Evolutionary conservation across 2,888 invertebrate species (phyloP).

Genomic region (Agonopterix heracliana): DNA sequence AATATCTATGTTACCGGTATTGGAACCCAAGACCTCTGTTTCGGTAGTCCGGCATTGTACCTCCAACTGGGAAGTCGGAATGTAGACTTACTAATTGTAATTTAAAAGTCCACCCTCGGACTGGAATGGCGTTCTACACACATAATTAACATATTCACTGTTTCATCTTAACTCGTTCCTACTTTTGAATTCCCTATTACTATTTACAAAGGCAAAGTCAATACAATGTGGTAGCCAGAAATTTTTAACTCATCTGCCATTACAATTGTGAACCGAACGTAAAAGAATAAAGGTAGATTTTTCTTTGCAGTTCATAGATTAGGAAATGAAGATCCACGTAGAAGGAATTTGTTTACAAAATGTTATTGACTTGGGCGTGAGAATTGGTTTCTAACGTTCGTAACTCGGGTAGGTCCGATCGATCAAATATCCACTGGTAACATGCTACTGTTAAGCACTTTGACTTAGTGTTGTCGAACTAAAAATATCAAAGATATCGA

Average conservation of each 20-base stretch:
- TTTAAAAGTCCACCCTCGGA: slow-evolving; percentile 19
- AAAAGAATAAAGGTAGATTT: slow-evolving; percentile 19
- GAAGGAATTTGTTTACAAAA: slow-evolving; percentile 66
- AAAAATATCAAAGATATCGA: no score
- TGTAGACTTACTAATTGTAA: no score
- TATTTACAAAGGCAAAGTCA: slow-evolving; percentile 72
- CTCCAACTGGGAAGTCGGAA: no score
- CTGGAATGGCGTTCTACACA: slow-evolving; percentile 27
- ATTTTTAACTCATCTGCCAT: slow-evolving; percentile 32
- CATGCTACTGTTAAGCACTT: slow-evolving; percentile 60
- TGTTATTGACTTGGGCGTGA: slow-evolving; percentile 72
- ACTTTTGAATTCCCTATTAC: slow-evolving; percentile 73
- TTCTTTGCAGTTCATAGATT: slow-evolving; percentile 25
- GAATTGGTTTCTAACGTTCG: slow-evolving; percentile 68
- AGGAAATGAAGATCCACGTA: slow-evolving; percentile 55
- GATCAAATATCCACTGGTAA: slow-evolving; percentile 45
- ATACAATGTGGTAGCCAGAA: slow-evolving; percentile 57
- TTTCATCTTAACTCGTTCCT: slow-evolving; percentile 70
- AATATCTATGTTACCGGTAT: no score
- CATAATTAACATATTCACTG: slow-evolving; percentile 71
- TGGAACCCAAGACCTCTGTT: no score
- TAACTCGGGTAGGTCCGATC: slow-evolving; percentile 66
- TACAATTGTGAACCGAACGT: neutral
- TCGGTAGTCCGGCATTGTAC: no score
- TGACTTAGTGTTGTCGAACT: neutral